phyloP scores from a whole-genome alignment of 2,113 vertebrate genomes.

The Nestor notabilis region DNA sequence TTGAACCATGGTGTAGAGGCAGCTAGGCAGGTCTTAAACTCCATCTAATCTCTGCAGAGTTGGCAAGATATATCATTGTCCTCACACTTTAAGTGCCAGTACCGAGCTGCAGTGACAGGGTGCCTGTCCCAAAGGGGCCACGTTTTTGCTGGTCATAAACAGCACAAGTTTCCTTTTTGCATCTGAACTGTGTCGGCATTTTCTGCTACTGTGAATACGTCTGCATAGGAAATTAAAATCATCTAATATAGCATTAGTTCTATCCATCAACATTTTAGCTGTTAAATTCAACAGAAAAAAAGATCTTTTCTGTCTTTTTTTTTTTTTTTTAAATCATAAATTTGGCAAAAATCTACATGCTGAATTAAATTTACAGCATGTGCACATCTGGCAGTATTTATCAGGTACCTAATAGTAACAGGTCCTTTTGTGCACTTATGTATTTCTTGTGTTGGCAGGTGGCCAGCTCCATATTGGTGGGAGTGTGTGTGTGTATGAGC shows the following conservation, averaged over 20 bases:
- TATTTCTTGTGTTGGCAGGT: neutral
- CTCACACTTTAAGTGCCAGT: neutral
- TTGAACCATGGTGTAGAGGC: neutral
- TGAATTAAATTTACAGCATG: neutral
- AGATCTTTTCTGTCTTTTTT: neutral
- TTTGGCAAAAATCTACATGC: neutral
- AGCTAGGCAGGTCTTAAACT: neutral
- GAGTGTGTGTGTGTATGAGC: neutral
- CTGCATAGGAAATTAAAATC: neutral
- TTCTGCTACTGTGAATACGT: neutral
- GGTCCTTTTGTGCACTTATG: neutral
- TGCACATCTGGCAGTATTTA: neutral
- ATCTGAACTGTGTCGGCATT: neutral
- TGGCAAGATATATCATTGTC: neutral
- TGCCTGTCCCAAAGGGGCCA: neutral
- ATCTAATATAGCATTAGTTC: neutral
- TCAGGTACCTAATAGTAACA: neutral
- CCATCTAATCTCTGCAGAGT: neutral
- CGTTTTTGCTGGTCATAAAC: neutral
- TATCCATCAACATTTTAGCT: neutral
- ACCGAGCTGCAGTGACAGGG: neutral
- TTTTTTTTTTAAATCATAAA: neutral
- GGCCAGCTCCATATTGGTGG: neutral
- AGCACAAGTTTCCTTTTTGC: neutral
- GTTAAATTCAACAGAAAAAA: neutral